Percentiles rank a stretch among this genome's conserved stretches.
phyloP scores from a whole-genome alignment of 2,888 invertebrate species.

The Nomada ferruginata region DNA sequence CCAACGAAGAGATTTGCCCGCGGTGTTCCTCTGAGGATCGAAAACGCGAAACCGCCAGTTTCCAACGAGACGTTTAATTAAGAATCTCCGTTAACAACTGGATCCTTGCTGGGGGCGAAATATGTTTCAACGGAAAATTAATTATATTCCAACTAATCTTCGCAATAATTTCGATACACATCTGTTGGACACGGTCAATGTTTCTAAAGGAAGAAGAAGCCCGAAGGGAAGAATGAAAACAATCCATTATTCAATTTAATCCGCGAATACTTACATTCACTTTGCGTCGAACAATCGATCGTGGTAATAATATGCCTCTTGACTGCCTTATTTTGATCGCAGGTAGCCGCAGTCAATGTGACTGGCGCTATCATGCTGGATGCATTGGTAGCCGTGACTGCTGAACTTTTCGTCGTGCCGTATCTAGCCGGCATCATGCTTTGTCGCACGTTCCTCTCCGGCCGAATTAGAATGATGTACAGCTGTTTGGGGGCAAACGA shows the following conservation, averaged over 20 bases:
- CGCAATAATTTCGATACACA: too few relatives aligned
- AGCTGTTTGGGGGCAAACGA: slow-evolving; percentile 85
- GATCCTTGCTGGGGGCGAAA: background rate
- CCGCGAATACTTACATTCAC: slow-evolving; percentile 78
- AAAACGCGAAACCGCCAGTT: background rate
- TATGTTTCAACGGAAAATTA: background rate
- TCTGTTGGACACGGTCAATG: too few relatives aligned
- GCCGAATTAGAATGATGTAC: slow-evolving; percentile 94
- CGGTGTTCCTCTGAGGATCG: background rate
- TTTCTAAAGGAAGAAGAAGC: too few relatives aligned
- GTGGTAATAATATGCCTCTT: slow-evolving; percentile 86
- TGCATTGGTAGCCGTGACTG: slow-evolving; percentile 86
- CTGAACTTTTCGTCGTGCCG: slow-evolving; percentile 87
- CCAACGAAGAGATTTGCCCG: slow-evolving; percentile 17
- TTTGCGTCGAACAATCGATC: slow-evolving; percentile 81
- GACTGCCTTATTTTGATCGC: slow-evolving; percentile 88
- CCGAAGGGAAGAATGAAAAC: background rate
- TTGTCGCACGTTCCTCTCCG: slow-evolving; percentile 95
- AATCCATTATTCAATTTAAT: background rate
- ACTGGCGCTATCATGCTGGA: slow-evolving; percentile 89
- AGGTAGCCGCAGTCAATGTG: slow-evolving; percentile 88
- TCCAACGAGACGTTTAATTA: slow-evolving; percentile 37
- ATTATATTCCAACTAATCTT: background rate
- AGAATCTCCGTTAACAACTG: slow-evolving; percentile 6
- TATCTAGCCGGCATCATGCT: slow-evolving; percentile 92